Conservation (phyloP, 2,888 invertebrate genomes). For the Cerceris rybyensis region DNA sequence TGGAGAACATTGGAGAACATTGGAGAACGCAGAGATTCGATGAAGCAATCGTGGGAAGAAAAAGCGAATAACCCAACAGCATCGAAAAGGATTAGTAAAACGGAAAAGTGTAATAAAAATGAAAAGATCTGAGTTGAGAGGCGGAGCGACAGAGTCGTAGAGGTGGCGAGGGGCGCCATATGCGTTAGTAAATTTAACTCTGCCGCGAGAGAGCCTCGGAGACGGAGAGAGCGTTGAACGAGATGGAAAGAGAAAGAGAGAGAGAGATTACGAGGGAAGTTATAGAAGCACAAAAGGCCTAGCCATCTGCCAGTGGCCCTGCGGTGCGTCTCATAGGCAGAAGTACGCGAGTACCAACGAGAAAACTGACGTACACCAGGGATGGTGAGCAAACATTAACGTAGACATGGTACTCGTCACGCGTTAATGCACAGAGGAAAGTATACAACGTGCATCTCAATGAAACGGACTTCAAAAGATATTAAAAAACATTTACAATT, state of each 20-base stretch:
- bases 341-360: constrained; percentile 53
- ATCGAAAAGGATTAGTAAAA: too few species aligned
- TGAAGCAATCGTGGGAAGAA: neutral
- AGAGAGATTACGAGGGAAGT: constrained; percentile 65
- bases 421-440: constrained; percentile 6
- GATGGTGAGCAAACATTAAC: constrained; percentile 56
- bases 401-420: constrained; percentile 16
- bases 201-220: constrained; percentile 53
- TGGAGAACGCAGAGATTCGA: neutral
- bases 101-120: neutral
- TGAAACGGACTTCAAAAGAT: neutral
- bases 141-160: constrained; percentile 27
- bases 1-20: neutral
- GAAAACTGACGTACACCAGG: constrained; percentile 62
- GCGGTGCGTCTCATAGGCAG: constrained; percentile 68
- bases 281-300: constrained; percentile 71
- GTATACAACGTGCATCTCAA: neutral
- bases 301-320: constrained; percentile 74
- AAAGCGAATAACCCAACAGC: neutral
- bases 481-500: neutral
- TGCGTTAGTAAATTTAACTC: constrained; percentile 76
- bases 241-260: constrained; percentile 36
- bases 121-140: neutral
- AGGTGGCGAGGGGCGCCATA: constrained; percentile 70
- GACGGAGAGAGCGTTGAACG: constrained; percentile 10